Evolutionary conservation across 2,888 invertebrate species (phyloP), one percentile per base, ranked within the genome.

Genomic region (Phlogophora meticulosa): DNA sequence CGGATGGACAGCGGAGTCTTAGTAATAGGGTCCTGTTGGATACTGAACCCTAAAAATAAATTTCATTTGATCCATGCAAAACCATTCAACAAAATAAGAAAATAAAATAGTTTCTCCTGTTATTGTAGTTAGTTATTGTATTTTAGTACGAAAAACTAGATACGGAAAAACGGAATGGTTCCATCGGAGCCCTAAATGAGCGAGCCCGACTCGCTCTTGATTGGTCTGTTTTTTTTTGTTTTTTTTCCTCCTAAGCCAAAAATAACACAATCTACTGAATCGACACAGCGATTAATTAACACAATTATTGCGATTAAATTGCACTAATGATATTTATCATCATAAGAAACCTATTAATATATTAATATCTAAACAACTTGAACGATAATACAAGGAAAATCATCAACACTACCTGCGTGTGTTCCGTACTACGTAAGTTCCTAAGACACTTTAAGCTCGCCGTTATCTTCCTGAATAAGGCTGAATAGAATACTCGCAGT

Each of bases 301-400:
- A 17, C 7, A 38, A 22, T 32, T 22, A 43, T 24, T 43, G 42
- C 28, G 67, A 68, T 45, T 71, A 68, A 60, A 7, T 42, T 42
- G 48, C 71, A 71, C 49, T 42, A 4, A 40, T 28, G 34, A 17
- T 17, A 51, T n/a, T 24, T 45, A 71, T 52, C 43, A 52, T 45
- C 15, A n/a, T 10, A 60, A 11, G 22, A 40, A 71, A 61, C 20
- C 22, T 7, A 36, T 28, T 52, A 15, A 17, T 38, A 34, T 64
- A 46, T 28, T 28, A 28, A 46, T 34, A 71, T 7, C 40, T 49
- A n/a, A 64, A 49, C 10, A 42, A 48, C 11, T 42, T 20, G 22
- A 45, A 55, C 32, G 53, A 70, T 55, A 55, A 55, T 43, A 51
- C 48, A 55, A 48, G 40, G 49, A 11, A n/a, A n/a, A 28, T 17